phyloP scores from a whole-genome alignment of 2,797 vertebrate species.

The Acropternis orthonyx region DNA sequence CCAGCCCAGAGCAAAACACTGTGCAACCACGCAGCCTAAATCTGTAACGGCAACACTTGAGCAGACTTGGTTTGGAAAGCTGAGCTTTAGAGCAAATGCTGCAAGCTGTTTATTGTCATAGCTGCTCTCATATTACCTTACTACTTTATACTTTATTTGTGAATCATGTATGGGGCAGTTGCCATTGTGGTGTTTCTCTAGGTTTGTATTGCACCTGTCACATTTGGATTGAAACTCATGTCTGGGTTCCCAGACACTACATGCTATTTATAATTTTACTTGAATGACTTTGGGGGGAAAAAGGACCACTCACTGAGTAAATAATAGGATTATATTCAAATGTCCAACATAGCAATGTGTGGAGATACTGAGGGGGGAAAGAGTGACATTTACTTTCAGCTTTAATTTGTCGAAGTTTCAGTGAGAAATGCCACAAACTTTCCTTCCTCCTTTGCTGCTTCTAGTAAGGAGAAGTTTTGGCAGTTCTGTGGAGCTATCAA shows the following conservation, averaged over 20 bases:
- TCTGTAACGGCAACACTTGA: not conserved
- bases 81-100: not conserved
- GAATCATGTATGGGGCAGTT: not conserved
- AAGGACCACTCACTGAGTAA: not conserved
- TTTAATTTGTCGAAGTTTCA: not conserved
- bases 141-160: not conserved
- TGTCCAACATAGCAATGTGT: not conserved
- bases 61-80: not conserved
- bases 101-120: not conserved
- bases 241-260: not conserved
- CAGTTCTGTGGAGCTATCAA: not conserved
- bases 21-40: rapidly evolving
- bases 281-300: not conserved
- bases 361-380: not conserved
- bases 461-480: not conserved
- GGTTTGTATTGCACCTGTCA: not conserved
- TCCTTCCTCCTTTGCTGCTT: not conserved
- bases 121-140: not conserved
- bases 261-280: not conserved
- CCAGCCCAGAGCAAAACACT: not conserved
- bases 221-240: not conserved
- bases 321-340: not conserved
- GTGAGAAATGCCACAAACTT: not conserved
- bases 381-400: not conserved
- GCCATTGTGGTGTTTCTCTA: not conserved